phyloP scores from a whole-genome alignment of 2,888 invertebrate genomes.

The Hemistola chrysoprasaria region DNA sequence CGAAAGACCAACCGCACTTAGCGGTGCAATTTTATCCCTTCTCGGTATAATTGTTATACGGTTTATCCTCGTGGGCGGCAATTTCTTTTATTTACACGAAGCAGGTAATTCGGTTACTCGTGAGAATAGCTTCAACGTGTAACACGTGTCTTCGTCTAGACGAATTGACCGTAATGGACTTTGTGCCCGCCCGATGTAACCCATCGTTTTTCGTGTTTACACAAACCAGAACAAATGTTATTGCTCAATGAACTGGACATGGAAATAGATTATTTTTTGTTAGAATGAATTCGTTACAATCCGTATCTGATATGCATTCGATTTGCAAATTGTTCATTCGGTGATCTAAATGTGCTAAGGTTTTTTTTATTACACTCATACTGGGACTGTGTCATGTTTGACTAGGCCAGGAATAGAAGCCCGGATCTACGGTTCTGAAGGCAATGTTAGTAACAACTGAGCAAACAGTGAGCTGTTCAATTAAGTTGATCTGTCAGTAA shows the following conservation, averaged over 20 bases:
- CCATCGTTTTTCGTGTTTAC: conserved; percentile 46
- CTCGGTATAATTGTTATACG: conserved; percentile 62
- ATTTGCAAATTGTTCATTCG: conserved; percentile 8
- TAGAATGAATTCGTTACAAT: conserved; percentile 9
- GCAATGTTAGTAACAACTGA: too few species aligned
- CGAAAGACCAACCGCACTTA: conserved; percentile 22
- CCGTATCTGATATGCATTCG: conserved; percentile 13
- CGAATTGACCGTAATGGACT: conserved; percentile 76
- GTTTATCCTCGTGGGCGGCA: conserved; percentile 49
- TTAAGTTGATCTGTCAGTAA: too few species aligned
- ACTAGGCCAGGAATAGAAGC: too few species aligned
- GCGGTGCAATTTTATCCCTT: conserved; percentile 35
- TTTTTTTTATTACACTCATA: too few species aligned
- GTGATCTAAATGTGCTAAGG: too few species aligned
- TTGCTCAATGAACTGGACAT: conserved; percentile 33
- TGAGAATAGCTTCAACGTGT: conserved; percentile 76
- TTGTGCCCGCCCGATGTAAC: conserved; percentile 55
- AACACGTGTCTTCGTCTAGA: conserved; percentile 71
- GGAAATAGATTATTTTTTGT: conserved; percentile 34
- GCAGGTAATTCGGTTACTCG: conserved; percentile 75
- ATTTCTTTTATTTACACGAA: conserved; percentile 68
- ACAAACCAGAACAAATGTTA: conserved; percentile 47
- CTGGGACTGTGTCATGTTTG: too few species aligned
- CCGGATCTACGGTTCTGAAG: too few species aligned
- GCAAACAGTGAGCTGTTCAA: too few species aligned